These are phyloP conservation scores for Odontamblyopus rebecca DNA, from an alignment of 2,797 vertebrate species.

Conservation along the genomic window DNA sequence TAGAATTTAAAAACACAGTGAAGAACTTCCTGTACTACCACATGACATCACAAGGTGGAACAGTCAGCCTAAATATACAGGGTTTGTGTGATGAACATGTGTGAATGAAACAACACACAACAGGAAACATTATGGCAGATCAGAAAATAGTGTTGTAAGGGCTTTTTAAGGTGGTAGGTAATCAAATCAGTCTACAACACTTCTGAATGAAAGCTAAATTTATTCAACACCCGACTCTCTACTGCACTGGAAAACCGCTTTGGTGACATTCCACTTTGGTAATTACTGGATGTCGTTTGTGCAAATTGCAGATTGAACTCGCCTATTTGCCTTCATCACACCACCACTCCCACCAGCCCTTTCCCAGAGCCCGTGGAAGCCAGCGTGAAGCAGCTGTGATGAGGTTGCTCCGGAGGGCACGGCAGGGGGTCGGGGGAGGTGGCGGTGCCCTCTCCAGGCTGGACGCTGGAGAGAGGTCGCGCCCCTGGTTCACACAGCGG, in stretches of 20 bases:
- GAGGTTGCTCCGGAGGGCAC: background rate
- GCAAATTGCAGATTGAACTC: constrained; percentile 4
- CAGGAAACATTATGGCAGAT: too few relatives aligned
- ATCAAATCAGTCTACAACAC: too few relatives aligned
- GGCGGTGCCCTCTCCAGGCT: background rate
- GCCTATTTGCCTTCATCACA: background rate
- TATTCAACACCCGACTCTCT: too few relatives aligned
- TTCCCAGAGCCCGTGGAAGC: background rate
- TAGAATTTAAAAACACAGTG: too few relatives aligned
- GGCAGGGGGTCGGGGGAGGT: background rate
- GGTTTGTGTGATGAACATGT: too few relatives aligned
- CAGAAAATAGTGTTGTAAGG: too few relatives aligned
- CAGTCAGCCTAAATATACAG: too few relatives aligned
- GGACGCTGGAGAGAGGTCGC: background rate
- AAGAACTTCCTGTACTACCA: too few relatives aligned
- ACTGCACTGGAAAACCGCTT: background rate
- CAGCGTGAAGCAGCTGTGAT: background rate
- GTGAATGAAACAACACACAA: too few relatives aligned
- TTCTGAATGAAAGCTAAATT: too few relatives aligned
- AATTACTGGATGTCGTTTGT: background rate
- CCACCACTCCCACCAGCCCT: background rate
- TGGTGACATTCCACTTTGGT: background rate
- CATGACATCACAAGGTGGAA: too few relatives aligned
- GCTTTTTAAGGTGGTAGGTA: too few relatives aligned
- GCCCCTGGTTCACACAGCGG: background rate